phyloP scores from a whole-genome alignment of 2,888 invertebrate genomes.

The Scotopteryx bipunctaria region DNA sequence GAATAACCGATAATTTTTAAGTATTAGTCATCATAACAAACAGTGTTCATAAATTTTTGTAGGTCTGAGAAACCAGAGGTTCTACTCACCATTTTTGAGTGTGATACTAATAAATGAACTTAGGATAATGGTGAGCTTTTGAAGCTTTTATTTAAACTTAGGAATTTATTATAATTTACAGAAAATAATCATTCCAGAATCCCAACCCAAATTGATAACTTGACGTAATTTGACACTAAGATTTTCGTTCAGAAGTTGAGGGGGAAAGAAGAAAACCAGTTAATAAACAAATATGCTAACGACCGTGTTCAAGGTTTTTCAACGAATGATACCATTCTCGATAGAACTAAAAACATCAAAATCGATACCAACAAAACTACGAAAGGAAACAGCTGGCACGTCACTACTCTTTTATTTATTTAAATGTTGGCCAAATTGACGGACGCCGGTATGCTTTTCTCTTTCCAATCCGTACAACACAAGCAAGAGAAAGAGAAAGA shows the following conservation, averaged over 20 bases:
- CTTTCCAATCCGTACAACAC: not conserved
- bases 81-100: slow-evolving; percentile 55
- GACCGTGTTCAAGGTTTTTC: not conserved
- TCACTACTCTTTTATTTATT: slow-evolving; percentile 37
- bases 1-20: slow-evolving; percentile 48
- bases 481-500: not conserved
- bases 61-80: slow-evolving; percentile 14
- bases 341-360: not conserved
- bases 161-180: slow-evolving; percentile 26
- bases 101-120: slow-evolving; percentile 23
- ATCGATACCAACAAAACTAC: not conserved
- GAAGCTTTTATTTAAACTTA: slow-evolving; percentile 17
- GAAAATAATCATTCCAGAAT: slow-evolving; percentile 43
- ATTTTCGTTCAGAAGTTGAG: slow-evolving; percentile 31
- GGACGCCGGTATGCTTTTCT: slow-evolving; percentile 54
- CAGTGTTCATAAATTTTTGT: slow-evolving; percentile 37
- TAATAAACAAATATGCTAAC: not conserved
- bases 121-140: slow-evolving; percentile 7
- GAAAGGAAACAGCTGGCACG: slow-evolving; percentile 54
- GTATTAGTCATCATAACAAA: slow-evolving; percentile 80
- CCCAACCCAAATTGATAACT: slow-evolving; percentile 51
- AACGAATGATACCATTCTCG: slow-evolving; percentile 10
- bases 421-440: slow-evolving; percentile 35
- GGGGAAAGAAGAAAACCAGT: slow-evolving; percentile 13
- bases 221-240: slow-evolving; percentile 49